phyloP scores from a whole-genome alignment of 2,888 invertebrate genomes.

The Abrostola triplasia region DNA sequence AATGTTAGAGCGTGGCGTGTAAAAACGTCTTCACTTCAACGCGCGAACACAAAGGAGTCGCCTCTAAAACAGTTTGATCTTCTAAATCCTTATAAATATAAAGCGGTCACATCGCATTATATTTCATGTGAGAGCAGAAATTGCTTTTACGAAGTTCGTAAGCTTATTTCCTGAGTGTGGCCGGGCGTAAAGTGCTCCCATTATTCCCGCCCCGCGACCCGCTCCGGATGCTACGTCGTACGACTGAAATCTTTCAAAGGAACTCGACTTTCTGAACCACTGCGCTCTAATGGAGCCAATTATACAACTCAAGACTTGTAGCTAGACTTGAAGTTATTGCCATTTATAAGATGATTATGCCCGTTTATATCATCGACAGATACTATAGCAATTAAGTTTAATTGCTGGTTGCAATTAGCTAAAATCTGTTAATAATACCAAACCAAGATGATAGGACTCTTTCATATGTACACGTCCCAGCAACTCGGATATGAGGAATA shows the following conservation, averaged over 20 bases:
- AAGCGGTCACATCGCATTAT: conserved; percentile 84
- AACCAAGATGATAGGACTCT: no score
- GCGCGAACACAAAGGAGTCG: conserved; percentile 61
- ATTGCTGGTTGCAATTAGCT: no score
- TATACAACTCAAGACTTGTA: conserved; percentile 61
- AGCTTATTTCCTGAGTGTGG: conserved; percentile 87
- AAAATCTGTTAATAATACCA: no score
- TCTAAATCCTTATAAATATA: conserved; percentile 86
- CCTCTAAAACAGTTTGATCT: conserved; percentile 73
- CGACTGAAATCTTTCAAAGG: conserved; percentile 79
- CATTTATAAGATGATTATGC: conserved; percentile 27
- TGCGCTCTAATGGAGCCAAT: conserved; percentile 78
- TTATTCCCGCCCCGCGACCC: conserved; percentile 71
- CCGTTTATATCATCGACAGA: conserved; percentile 52
- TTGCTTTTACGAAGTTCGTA: conserved; percentile 88
- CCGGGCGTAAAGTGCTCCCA: conserved; percentile 86
- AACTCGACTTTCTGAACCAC: conserved; percentile 77
- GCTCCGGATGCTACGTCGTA: conserved; percentile 69
- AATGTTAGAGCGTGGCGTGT: conserved; percentile 22
- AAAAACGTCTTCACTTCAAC: conserved; percentile 38
- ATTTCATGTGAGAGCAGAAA: conserved; percentile 85
- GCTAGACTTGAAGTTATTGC: conserved; percentile 41
- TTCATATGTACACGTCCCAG: background rate
- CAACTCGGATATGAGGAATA: background rate
- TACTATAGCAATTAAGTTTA: no score